phyloP scores from a whole-genome alignment of 2,888 invertebrate species.

The Pycnomerus fuliginosus region DNA sequence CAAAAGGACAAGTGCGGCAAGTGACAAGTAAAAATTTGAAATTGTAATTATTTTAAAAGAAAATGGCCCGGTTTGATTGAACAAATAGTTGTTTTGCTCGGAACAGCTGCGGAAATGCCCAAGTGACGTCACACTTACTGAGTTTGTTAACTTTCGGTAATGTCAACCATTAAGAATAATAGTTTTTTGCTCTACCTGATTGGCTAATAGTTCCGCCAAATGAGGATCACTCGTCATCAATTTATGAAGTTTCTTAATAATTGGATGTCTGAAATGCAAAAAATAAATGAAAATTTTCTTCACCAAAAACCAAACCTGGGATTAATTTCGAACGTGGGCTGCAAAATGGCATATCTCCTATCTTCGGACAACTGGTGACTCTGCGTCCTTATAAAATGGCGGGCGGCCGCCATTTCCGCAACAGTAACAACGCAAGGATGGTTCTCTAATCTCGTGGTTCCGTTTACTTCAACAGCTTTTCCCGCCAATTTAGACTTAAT shows the following conservation, averaged over 20 bases:
- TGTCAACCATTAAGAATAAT: no score
- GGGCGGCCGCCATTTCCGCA: slow-evolving; percentile 94
- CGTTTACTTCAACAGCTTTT: slow-evolving; percentile 80
- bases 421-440: slow-evolving; percentile 96
- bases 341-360: slow-evolving; percentile 79
- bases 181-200: slow-evolving; percentile 63
- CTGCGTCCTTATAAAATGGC: slow-evolving; percentile 91
- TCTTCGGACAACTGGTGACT: slow-evolving; percentile 80
- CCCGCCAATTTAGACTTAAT: slow-evolving; percentile 73
- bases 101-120: no score
- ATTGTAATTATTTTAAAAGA: no score
- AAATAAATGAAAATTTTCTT: slow-evolving; percentile 3
- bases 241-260: slow-evolving; percentile 83
- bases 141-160: no score
- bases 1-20: no score
- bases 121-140: no score
- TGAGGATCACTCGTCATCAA: slow-evolving; percentile 73
- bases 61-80: no score
- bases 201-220: slow-evolving; percentile 78
- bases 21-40: no score
- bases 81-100: no score
- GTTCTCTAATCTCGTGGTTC: slow-evolving; percentile 78
- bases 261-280: slow-evolving; percentile 69
- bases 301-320: slow-evolving; percentile 63
- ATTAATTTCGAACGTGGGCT: slow-evolving; percentile 93